Conservation (phyloP, 2,888 invertebrate genomes). For the Trisateles emortualis region DNA sequence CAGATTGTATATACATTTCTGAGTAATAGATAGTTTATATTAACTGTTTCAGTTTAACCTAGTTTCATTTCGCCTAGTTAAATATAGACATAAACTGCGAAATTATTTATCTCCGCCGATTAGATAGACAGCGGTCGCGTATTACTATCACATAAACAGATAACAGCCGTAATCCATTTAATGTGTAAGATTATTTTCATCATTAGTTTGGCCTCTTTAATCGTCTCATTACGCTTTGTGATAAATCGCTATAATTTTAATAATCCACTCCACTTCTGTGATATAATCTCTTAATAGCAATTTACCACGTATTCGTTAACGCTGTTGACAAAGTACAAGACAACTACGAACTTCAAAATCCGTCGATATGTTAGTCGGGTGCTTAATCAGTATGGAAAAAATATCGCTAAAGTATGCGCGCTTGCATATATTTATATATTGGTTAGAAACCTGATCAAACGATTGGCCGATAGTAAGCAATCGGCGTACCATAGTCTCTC, state of each 20-base stretch:
- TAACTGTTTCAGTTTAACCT: not conserved
- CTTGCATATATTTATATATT: no score
- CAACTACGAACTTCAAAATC: no score
- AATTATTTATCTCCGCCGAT: conserved; percentile 32
- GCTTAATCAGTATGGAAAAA: no score
- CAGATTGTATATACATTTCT: no score
- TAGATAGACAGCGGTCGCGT: conserved; percentile 37
- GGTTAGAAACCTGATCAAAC: no score
- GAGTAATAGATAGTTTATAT: not conserved
- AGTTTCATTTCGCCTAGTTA: conserved; percentile 15
- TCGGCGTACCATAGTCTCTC: no score
- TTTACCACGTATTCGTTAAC: not conserved
- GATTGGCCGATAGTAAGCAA: no score
- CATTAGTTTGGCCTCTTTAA: conserved; percentile 33
- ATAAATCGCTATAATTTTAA: conserved; percentile 5
- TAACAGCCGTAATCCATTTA: conserved; percentile 41
- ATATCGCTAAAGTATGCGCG: no score
- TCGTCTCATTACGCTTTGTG: conserved; percentile 13
- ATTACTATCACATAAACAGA: conserved; percentile 43
- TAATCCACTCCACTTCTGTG: no score
- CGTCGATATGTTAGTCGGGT: no score
- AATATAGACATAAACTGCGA: conserved; percentile 30
- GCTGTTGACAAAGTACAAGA: no score
- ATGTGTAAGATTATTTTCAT: conserved; percentile 44
- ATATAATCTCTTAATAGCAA: not conserved